Percentiles rank a stretch among this genome's conserved stretches.
Conservation (phyloP, 1,140 invertebrate species). For the Delia radicum region DNA sequence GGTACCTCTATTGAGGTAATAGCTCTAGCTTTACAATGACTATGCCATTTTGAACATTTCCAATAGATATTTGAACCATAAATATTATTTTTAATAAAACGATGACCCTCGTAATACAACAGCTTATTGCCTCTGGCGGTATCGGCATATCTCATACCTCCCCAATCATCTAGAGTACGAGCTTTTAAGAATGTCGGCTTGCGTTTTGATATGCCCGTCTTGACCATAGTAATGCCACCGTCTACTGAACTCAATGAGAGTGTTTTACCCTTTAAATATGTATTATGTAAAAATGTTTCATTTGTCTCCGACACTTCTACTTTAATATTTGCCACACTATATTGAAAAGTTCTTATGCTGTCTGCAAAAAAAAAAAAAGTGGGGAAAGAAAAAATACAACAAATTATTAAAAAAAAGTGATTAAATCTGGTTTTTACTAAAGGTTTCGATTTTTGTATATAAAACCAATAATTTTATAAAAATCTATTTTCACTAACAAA, state of each 20-base stretch:
- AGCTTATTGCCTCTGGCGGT: slow-evolving; percentile 47
- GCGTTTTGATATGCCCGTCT: slow-evolving; percentile 35
- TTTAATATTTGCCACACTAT: slow-evolving; percentile 26
- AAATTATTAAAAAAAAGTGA: not conserved
- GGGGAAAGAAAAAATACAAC: too few relatives aligned
- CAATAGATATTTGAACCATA: slow-evolving; percentile 53
- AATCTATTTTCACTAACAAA: too few relatives aligned
- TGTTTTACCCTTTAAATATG: not conserved
- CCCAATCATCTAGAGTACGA: slow-evolving; percentile 31
- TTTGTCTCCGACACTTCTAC: slow-evolving; percentile 12
- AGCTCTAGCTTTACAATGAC: slow-evolving; percentile 44
- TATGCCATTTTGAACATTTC: slow-evolving; percentile 55
- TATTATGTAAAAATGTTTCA: slow-evolving; percentile 27
- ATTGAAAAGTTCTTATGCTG: slow-evolving; percentile 20
- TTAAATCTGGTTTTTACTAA: too few relatives aligned
- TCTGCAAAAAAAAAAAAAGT: slow-evolving; percentile 25
- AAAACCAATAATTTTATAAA: too few relatives aligned
- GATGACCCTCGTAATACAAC: slow-evolving; percentile 44
- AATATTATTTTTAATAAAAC: slow-evolving; percentile 48
- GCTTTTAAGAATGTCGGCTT: slow-evolving; percentile 33
- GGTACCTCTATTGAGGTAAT: slow-evolving; percentile 40
- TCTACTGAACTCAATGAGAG: not conserved
- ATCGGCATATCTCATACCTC: slow-evolving; percentile 36
- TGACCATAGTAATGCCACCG: not conserved
- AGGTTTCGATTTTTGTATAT: too few relatives aligned